A percentile compares a stretch with the other conserved stretches of the same genome.
phyloP scores from a whole-genome alignment of 2,797 vertebrate genomes.

The Protonibea diacanthus region DNA sequence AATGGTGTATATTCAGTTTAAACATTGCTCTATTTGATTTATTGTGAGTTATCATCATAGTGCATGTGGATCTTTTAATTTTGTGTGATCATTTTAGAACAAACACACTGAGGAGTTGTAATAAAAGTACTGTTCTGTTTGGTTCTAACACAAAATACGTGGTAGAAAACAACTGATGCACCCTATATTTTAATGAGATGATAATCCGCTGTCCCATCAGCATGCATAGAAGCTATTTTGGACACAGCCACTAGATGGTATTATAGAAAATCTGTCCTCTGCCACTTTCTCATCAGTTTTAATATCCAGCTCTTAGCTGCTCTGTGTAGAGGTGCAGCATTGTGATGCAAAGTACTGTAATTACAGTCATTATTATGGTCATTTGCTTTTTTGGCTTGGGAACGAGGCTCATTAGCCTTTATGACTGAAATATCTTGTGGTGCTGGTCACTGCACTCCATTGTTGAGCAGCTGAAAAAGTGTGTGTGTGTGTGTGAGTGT shows the following conservation, averaged over 20 bases:
- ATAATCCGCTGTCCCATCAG: background rate
- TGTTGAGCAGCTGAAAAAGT: conserved; percentile 8
- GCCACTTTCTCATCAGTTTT: conserved; percentile 4
- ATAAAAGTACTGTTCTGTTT: no score
- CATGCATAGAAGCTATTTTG: background rate
- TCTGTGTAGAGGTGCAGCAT: conserved; percentile 25
- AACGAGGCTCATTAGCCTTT: conserved; percentile 57
- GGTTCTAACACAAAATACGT: no score
- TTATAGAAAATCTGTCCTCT: conserved; percentile 24
- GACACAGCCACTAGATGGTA: conserved; percentile 10
- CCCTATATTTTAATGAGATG: background rate
- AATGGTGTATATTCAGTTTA: background rate
- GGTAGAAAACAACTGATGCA: background rate
- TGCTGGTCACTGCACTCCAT: conserved; percentile 32
- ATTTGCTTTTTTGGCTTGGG: conserved; percentile 49
- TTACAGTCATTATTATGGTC: conserved; percentile 50
- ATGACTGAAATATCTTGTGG: conserved; percentile 45
- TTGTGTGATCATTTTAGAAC: background rate
- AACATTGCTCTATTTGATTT: background rate
- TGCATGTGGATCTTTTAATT: background rate
- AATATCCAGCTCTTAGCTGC: conserved; percentile 27
- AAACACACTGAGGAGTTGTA: background rate
- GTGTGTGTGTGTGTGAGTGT: background rate
- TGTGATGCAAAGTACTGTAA: conserved; percentile 58
- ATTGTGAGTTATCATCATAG: background rate